These are phyloP conservation scores for Scaptomyza caliginosa DNA, from an alignment of 2,888 invertebrate species.

Conservation along the genomic window DNA sequence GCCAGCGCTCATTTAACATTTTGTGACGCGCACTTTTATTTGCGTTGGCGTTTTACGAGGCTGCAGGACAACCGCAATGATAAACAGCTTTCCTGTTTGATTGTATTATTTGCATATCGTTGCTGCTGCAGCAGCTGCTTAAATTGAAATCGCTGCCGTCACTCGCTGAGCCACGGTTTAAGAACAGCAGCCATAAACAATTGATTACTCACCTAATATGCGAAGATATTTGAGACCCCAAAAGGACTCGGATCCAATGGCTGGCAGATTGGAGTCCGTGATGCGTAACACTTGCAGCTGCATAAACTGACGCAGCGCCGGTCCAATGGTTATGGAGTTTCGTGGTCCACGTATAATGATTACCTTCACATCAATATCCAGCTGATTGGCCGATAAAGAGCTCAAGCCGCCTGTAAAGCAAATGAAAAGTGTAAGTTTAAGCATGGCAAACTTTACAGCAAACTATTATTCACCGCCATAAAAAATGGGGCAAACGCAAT, in stretches of 20 bases:
- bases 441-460: neutral
- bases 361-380: constrained; percentile 88
- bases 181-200: constrained; percentile 43
- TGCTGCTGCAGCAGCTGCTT: constrained; percentile 53
- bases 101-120: constrained; percentile 55
- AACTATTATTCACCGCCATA: constrained; percentile 4
- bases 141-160: constrained; percentile 63
- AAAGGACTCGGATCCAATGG: constrained; percentile 91
- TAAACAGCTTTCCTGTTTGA: constrained; percentile 18
- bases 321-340: constrained; percentile 89
- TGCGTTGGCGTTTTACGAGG: constrained; percentile 68
- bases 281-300: constrained; percentile 90
- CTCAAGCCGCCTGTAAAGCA: constrained; percentile 86
- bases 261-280: constrained; percentile 89
- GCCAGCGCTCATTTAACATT: constrained; percentile 64
- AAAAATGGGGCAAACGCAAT: no score
- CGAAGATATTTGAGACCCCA: constrained; percentile 89
- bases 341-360: constrained; percentile 88
- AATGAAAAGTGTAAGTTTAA: constrained; percentile 9
- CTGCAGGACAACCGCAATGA: constrained; percentile 52
- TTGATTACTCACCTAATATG: constrained; percentile 83
- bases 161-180: no score
- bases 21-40: constrained; percentile 66
- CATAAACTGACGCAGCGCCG: constrained; percentile 87
- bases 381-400: constrained; percentile 87